Conservation (phyloP, 1,140 invertebrate species). For the Cydia fagiglandana region DNA sequence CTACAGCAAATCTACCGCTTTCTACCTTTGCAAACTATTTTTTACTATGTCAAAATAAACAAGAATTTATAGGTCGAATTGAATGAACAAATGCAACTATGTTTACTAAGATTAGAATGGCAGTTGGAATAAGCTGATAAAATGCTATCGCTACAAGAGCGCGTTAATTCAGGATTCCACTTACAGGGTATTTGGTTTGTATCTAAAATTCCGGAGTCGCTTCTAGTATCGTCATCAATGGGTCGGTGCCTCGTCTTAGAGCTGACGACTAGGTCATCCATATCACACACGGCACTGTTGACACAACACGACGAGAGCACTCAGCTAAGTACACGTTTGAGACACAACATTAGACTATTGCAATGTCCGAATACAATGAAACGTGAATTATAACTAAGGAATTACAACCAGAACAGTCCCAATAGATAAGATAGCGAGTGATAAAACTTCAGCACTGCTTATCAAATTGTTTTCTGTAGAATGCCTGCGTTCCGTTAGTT, state of each 20-base stretch:
- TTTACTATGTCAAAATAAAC: constrained; percentile 25
- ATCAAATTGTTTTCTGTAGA: constrained; percentile 56
- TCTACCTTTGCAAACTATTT: constrained; percentile 24
- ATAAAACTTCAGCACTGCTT: constrained; percentile 51
- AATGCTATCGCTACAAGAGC: constrained; percentile 13
- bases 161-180: constrained; percentile 28
- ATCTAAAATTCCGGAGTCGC: constrained; percentile 66
- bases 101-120: constrained; percentile 8
- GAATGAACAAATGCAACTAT: constrained; percentile 3
- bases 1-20: constrained; percentile 24
- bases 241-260: constrained; percentile 56
- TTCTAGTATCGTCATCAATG: constrained; percentile 68
- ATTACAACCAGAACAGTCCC: constrained; percentile 50
- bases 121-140: constrained; percentile 26
- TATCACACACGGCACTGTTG: constrained; percentile 45
- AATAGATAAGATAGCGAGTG: constrained; percentile 70
- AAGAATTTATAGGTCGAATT: constrained; percentile 1
- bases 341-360: constrained; percentile 40
- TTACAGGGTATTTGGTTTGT: constrained; percentile 44
- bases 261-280: constrained; percentile 57
- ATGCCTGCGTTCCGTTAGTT: constrained; percentile 31
- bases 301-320: constrained; percentile 39
- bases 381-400: constrained; percentile 70
- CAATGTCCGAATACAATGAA: constrained; percentile 51
- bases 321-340: constrained; percentile 37